Evolutionary conservation across 2,888 invertebrate genomes (phyloP), one percentile per base, ranked within the genome.

Genomic region (Drosophila acutilabella): DNA sequence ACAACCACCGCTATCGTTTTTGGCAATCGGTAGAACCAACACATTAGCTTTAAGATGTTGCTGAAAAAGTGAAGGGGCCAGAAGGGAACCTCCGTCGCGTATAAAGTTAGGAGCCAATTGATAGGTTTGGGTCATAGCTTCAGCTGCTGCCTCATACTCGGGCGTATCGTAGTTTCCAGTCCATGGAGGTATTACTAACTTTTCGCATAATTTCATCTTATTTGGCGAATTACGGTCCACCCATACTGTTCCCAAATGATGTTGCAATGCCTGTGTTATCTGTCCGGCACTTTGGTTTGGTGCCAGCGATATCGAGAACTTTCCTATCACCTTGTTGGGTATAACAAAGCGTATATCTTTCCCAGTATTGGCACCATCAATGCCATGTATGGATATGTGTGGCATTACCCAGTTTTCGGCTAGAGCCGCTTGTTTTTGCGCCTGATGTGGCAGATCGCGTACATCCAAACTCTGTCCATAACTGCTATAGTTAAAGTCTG

Each of bases 371-470:
- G 69, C 67, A 2, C 79, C 74, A 33, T 77, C 79, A 11, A 80
- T 61, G 41, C 80, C 80, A 47, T 80, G 80, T 45, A 80, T 74
- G 7, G 80, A 65, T 16, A 80, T 30, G 41, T 79, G 79, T 0
- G 79, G 69, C 65, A 50, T 56, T 2, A 51, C 48, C 80, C 79
- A 80, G 20, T 67, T 74, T 11, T 42, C 26, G 7, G 52, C 23
- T n/a, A 77, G 40, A 8, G 77, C 79, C 7, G 36, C 41, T 5
- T 51, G 41, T 18, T 71, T 66, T 11, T 66, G 57, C 0, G 20
- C 57, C 1, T 69, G 45, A 42, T 79, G 30, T 0, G 79, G 80
- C 0, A 78, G 59, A n/a, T 48, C 52, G 4, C 41, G 23, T 3
- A 71, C 71, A 41, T 70, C 59, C 1, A 78, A 18, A 8, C 36